Evolutionary conservation across 2,113 vertebrate species (phyloP).

Genomic region (Scophthalmus maximus): DNA sequence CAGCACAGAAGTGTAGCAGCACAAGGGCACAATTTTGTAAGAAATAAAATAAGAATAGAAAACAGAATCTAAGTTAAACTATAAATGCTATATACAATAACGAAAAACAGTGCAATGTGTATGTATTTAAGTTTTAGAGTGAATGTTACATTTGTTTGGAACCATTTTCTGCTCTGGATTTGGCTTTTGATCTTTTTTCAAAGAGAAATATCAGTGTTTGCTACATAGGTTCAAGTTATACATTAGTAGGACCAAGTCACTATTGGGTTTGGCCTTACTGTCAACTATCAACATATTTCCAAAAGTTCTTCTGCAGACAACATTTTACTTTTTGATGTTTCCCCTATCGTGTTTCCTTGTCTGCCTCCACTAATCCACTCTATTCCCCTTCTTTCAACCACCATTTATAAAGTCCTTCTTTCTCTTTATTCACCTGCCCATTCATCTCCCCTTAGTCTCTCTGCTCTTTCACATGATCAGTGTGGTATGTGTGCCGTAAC

Average conservation of each 20-base stretch:
- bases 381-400: not conserved
- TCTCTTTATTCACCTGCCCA: not conserved
- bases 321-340: not conserved
- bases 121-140: no score
- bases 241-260: not conserved
- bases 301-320: constrained; percentile 6
- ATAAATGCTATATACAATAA: no score
- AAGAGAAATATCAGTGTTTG: no score
- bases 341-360: not conserved
- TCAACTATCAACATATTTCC: not conserved
- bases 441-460: constrained; percentile 18
- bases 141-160: no score
- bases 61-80: no score
- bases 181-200: no score
- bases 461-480: constrained; percentile 20
- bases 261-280: not conserved
- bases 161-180: not conserved
- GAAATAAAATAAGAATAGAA: no score
- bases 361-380: not conserved
- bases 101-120: no score
- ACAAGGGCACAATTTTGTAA: no score
- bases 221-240: not conserved
- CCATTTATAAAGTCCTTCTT: not conserved
- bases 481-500: constrained; percentile 37
- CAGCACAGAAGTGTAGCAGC: no score